These are phyloP conservation scores for Trichopoda pennipes DNA, from an alignment of 2,888 invertebrate species.

Conservation along the genomic window DNA sequence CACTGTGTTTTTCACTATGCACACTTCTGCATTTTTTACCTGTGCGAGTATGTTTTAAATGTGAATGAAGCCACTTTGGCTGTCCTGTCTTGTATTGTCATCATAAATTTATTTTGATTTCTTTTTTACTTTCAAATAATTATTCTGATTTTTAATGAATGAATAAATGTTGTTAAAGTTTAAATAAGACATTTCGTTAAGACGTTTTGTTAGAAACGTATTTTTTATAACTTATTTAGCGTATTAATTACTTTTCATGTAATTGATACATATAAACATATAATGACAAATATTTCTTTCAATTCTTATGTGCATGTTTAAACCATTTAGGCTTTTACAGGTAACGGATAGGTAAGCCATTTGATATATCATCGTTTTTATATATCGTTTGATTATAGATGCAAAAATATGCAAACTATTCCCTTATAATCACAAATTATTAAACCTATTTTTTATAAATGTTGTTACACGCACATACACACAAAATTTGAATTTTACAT, in stretches of 20 bases:
- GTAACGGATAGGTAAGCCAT: no score
- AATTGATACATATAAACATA: constrained; percentile 57
- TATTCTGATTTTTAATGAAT: background rate
- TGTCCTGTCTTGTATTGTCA: constrained; percentile 41
- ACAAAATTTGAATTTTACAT: no score
- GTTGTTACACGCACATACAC: no score
- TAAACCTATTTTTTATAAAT: no score
- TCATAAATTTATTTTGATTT: constrained; percentile 54
- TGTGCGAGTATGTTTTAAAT: background rate
- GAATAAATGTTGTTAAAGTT: background rate
- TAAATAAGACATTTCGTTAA: background rate
- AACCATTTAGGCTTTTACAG: no score
- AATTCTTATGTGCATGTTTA: background rate
- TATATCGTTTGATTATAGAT: no score
- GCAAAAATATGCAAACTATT: no score
- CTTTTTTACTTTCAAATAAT: constrained; percentile 12
- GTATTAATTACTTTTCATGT: constrained; percentile 59
- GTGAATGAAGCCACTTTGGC: constrained; percentile 48
- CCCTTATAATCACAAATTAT: no score
- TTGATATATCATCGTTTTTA: no score
- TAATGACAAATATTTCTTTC: constrained; percentile 13
- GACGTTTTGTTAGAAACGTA: constrained; percentile 55
- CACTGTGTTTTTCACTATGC: no score
- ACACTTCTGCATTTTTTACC: background rate
- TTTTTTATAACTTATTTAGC: constrained; percentile 56